phyloP scores from a whole-genome alignment of 2,888 invertebrate species.

The Apotomis turbidana region DNA sequence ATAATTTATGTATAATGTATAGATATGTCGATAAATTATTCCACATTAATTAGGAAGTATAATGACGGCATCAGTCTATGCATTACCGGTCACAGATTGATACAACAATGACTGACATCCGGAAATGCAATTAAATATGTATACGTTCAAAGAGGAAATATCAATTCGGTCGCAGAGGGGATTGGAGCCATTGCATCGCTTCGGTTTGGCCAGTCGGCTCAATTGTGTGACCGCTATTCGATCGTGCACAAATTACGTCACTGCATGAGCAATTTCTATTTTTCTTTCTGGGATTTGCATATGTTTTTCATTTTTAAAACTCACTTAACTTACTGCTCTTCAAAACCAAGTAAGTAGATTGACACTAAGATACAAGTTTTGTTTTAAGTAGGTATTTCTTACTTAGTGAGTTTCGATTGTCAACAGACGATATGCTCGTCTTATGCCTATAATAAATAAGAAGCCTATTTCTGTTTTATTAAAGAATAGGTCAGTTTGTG shows the following conservation, averaged over 20 bases:
- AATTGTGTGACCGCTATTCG: conserved; percentile 54
- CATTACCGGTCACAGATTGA: conserved; percentile 57
- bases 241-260: conserved; percentile 5
- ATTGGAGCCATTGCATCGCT: conserved; percentile 63
- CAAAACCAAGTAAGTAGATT: no score
- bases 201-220: conserved; percentile 63
- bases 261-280: neutral
- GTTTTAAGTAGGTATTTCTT: no score
- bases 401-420: no score
- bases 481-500: no score
- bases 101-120: conserved; percentile 78
- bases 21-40: conserved; percentile 46
- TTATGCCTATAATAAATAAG: no score
- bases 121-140: conserved; percentile 81
- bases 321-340: no score
- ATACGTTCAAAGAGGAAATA: conserved; percentile 81
- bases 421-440: no score
- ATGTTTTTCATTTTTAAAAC: no score
- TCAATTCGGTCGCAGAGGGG: conserved; percentile 76
- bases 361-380: no score
- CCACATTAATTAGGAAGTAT: conserved; percentile 51
- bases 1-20: neutral
- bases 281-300: no score
- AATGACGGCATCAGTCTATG: conserved; percentile 30
- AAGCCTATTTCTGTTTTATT: no score